phyloP scores from a whole-genome alignment of 2,888 invertebrate species.

The Lasioglossum villosulum region DNA sequence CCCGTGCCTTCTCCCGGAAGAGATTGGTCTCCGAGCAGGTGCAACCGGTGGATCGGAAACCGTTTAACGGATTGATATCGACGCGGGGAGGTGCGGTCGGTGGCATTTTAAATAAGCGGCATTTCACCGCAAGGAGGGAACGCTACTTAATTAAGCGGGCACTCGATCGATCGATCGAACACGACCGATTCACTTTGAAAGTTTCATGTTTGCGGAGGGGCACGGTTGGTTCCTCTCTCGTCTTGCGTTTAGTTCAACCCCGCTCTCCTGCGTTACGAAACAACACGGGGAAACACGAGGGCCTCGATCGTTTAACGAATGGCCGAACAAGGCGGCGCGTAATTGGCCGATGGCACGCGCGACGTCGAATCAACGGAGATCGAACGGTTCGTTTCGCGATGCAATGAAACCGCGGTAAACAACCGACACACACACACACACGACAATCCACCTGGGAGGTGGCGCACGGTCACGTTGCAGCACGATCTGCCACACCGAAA shows the following conservation, averaged over 20 bases:
- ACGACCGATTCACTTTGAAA: constrained; percentile 3
- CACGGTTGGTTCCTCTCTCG: background rate
- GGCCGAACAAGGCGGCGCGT: constrained; percentile 6
- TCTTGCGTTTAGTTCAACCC: background rate
- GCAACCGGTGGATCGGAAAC: background rate
- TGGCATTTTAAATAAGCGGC: background rate
- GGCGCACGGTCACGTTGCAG: background rate
- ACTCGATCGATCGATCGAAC: background rate
- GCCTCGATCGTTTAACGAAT: background rate
- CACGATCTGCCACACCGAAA: background rate
- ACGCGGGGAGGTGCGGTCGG: background rate
- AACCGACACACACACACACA: background rate
- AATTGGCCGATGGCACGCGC: background rate
- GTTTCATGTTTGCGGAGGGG: background rate
- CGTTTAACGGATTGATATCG: constrained; percentile 8
- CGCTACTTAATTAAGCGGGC: constrained; percentile 21
- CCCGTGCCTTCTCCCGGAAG: background rate
- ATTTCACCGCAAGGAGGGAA: background rate
- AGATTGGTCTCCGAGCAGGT: background rate
- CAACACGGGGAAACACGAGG: background rate
- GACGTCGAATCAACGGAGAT: constrained; percentile 12
- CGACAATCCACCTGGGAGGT: background rate
- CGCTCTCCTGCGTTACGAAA: background rate
- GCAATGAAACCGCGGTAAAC: constrained; percentile 8
- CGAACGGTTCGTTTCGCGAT: background rate